Conservation (phyloP, 2,797 vertebrate species). For the Phaenicophaeus curvirostris region DNA sequence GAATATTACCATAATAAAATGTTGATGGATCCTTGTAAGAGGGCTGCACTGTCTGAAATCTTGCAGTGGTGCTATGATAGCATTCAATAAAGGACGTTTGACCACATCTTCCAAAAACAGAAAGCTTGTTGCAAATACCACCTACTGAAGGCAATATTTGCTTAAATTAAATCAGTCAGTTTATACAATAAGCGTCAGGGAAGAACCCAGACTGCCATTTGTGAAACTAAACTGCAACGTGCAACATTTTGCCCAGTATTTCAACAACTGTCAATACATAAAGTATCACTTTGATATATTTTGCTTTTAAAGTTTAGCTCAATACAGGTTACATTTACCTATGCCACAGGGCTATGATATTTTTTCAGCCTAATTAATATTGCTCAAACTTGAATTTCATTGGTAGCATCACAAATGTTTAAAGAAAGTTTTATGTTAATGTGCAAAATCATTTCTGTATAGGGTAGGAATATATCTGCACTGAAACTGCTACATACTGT, state of each 20-base stretch:
- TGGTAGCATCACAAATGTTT: background rate
- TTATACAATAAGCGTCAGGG: background rate
- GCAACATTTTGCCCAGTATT: background rate
- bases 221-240: background rate
- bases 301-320: background rate
- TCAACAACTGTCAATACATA: background rate
- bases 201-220: background rate
- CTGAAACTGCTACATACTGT: background rate
- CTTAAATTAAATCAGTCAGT: background rate
- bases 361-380: background rate
- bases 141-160: background rate
- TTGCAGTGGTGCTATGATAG: fast-evolving
- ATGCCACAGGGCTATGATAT: background rate
- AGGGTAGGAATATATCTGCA: background rate
- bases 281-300: background rate
- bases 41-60: background rate
- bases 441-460: too few species aligned
- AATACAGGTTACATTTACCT: background rate
- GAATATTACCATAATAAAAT: fast-evolving
- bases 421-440: background rate
- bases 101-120: background rate
- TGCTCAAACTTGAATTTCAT: background rate
- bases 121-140: too few species aligned
- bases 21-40: fast-evolving
- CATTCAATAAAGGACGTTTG: too few species aligned